Percentiles rank a stretch among this genome's conserved stretches.
phyloP scores from a whole-genome alignment of 2,113 vertebrate species.

The Megatriorchis doriae region DNA sequence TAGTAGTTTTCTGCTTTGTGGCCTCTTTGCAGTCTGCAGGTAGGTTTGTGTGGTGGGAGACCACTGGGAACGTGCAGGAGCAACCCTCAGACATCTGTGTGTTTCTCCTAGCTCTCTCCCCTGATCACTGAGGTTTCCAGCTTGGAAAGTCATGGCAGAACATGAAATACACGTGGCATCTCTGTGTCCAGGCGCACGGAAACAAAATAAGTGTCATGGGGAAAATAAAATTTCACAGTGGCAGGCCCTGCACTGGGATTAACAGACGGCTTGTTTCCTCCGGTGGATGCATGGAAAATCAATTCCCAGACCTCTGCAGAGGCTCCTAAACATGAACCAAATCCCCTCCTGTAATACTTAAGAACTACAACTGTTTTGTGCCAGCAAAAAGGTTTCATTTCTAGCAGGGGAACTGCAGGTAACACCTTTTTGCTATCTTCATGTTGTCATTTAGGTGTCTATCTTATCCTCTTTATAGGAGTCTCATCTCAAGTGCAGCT shows the following conservation, averaged over 20 bases:
- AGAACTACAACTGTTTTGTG: neutral
- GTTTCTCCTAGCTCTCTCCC: neutral
- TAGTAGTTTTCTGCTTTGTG: neutral
- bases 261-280: slow-evolving; percentile 27
- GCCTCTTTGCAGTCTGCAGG: neutral
- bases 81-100: neutral
- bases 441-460: neutral
- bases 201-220: slow-evolving; percentile 41
- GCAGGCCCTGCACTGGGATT: slow-evolving; percentile 7
- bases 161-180: slow-evolving; percentile 12
- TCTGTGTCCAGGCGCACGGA: neutral
- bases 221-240: slow-evolving; percentile 54
- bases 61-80: neutral
- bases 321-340: slow-evolving; percentile 2
- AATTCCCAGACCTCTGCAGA: slow-evolving; percentile 26
- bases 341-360: neutral
- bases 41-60: neutral
- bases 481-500: neutral
- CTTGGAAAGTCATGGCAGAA: neutral
- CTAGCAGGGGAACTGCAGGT: neutral
- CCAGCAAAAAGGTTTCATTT: neutral
- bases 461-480: neutral
- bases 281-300: slow-evolving; percentile 39
- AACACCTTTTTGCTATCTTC: neutral
- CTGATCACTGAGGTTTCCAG: neutral